phyloP scores from a whole-genome alignment of 2,113 vertebrate species.

The Tachysurus vachellii region DNA sequence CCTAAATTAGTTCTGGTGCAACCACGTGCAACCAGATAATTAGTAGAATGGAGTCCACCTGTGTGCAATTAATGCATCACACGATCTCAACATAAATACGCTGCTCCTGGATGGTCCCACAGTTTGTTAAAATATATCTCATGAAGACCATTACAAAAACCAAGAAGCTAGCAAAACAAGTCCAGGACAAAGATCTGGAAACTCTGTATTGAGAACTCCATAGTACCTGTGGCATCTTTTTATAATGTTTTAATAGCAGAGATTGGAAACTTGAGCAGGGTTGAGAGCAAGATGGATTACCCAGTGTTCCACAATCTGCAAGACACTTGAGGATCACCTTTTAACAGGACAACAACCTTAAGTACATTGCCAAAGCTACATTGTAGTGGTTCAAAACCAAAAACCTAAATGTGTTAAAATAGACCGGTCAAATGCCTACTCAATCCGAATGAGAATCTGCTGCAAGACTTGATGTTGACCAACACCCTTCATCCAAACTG shows the following conservation, averaged over 20 bases:
- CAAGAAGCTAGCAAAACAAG: not conserved
- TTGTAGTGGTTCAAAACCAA: not conserved
- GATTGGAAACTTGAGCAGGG: not conserved
- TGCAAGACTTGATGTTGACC: not conserved
- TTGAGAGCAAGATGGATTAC: not conserved
- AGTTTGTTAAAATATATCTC: not conserved
- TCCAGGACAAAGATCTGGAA: not conserved
- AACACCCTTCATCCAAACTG: not conserved
- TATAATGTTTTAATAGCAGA: not conserved
- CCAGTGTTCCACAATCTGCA: not conserved
- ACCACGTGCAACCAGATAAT: conserved; percentile 19
- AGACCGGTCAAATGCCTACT: not conserved
- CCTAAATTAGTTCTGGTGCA: conserved; percentile 9
- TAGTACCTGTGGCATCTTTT: not conserved
- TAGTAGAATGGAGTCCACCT: conserved; percentile 25
- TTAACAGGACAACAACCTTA: not conserved
- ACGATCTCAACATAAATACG: not conserved
- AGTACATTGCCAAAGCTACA: not conserved
- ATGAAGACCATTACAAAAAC: not conserved
- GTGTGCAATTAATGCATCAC: conserved; percentile 19
- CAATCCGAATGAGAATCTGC: not conserved
- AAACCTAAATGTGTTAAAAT: not conserved
- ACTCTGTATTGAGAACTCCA: not conserved
- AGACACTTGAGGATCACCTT: not conserved
- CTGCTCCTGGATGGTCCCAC: not conserved